phyloP scores from a whole-genome alignment of 1,140 invertebrate species.

The Latrodectus geometricus region DNA sequence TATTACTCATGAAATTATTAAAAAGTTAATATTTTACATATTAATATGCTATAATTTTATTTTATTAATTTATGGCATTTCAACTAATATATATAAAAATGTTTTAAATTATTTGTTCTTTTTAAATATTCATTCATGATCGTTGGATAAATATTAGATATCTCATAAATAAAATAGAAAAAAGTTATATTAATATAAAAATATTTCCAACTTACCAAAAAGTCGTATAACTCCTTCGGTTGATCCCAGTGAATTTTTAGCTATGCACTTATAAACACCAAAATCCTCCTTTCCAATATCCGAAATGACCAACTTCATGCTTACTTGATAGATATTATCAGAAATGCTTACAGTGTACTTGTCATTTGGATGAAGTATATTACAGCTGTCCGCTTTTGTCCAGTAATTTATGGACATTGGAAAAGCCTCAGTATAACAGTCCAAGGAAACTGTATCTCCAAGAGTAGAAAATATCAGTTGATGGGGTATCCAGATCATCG shows the following conservation, averaged over 20 bases:
- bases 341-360: slow-evolving; percentile 61
- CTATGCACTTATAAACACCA: slow-evolving; percentile 89
- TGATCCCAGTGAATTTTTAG: slow-evolving; percentile 91
- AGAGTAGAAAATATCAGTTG: slow-evolving; percentile 70
- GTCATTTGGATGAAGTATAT: slow-evolving; percentile 53
- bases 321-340: slow-evolving; percentile 63
- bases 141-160: too few species aligned
- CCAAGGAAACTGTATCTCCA: slow-evolving; percentile 69
- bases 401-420: slow-evolving; percentile 65
- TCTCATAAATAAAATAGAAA: neutral
- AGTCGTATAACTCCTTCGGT: slow-evolving; percentile 90
- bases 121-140: neutral
- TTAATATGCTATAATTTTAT: too few species aligned
- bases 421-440: slow-evolving; percentile 69
- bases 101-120: neutral
- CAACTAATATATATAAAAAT: too few species aligned
- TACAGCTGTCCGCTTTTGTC: slow-evolving; percentile 69
- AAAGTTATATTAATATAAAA: neutral
- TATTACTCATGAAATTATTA: too few species aligned
- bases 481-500: slow-evolving; percentile 71
- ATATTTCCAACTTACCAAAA: slow-evolving; percentile 81
- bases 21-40: too few species aligned
- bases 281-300: slow-evolving; percentile 74
- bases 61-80: too few species aligned
- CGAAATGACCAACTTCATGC: slow-evolving; percentile 64